phyloP scores from a whole-genome alignment of 1,140 invertebrate species.

The Berghia stephanieae region DNA sequence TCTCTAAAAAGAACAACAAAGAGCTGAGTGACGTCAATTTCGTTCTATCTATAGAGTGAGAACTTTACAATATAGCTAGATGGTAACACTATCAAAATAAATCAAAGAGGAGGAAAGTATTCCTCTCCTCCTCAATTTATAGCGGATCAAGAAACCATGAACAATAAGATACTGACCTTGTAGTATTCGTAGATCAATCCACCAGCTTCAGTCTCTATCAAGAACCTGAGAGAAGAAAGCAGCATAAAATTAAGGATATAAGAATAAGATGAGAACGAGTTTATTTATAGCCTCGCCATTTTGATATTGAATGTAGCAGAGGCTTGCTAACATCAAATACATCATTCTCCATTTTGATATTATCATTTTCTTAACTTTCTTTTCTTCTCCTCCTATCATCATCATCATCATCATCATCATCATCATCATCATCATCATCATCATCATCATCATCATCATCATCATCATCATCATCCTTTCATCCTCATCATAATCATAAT shows the following conservation, averaged over 20 bases:
- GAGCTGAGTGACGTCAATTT: neutral
- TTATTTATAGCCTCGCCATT: neutral
- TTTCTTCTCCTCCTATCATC: no score
- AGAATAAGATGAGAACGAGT: neutral
- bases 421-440: slow-evolving; percentile 9
- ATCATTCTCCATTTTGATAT: neutral
- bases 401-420: slow-evolving; percentile 6
- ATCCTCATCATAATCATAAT: no score
- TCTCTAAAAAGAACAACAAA: no score
- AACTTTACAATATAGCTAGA: neutral
- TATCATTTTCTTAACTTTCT: no score
- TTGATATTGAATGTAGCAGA: neutral
- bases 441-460: neutral
- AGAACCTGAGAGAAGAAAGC: slow-evolving; percentile 41
- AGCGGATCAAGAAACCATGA: neutral
- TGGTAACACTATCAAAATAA: neutral
- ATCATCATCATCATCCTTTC: neutral
- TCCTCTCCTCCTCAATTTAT: neutral
- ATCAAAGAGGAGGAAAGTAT: no score
- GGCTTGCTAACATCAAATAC: neutral
- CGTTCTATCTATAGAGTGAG: neutral
- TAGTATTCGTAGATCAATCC: slow-evolving; percentile 20
- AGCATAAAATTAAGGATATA: neutral
- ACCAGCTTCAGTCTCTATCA: slow-evolving; percentile 34
- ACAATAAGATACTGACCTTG: neutral